A percentile compares a stretch with the other conserved stretches of the same genome.
Conservation (phyloP, 2,797 vertebrate species). For the Brachyrhaphis roseni region DNA sequence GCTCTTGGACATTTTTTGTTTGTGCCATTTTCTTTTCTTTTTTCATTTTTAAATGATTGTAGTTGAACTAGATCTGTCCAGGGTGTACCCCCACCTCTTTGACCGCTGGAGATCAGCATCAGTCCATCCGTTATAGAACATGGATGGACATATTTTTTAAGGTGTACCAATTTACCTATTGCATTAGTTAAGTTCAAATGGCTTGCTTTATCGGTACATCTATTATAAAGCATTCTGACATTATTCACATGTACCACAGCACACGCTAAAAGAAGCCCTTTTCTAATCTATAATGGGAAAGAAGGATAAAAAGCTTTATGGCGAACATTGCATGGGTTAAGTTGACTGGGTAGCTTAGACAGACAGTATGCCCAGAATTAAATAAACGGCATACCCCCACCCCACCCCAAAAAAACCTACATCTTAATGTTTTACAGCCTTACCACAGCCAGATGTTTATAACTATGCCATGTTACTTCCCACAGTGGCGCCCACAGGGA, state of each 20-base stretch:
- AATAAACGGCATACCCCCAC: slow-evolving; percentile 2
- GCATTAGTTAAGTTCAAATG: not conserved
- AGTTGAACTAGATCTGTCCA: not conserved
- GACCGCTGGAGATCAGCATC: not conserved
- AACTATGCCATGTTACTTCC: slow-evolving; percentile 3
- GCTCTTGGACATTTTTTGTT: not conserved
- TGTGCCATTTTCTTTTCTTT: not conserved
- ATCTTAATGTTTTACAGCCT: slow-evolving; percentile 22
- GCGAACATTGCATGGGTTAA: slow-evolving; percentile 57
- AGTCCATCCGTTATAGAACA: not conserved
- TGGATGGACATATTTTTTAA: not conserved
- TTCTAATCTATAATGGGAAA: slow-evolving; percentile 48
- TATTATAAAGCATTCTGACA: not conserved
- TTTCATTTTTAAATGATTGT: not conserved
- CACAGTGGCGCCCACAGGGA: not conserved
- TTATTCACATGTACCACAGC: not conserved
- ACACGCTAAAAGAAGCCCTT: slow-evolving; percentile 7
- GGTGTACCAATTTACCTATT: not conserved
- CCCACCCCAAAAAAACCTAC: not conserved
- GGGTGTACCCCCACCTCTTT: not conserved
- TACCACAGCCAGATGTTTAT: not conserved
- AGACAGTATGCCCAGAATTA: slow-evolving; percentile 22
- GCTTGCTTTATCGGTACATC: not conserved
- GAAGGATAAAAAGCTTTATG: slow-evolving; percentile 65
- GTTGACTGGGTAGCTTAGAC: slow-evolving; percentile 51